Conservation (phyloP, 2,113 vertebrate genomes). For the Toxotes chatareus region DNA sequence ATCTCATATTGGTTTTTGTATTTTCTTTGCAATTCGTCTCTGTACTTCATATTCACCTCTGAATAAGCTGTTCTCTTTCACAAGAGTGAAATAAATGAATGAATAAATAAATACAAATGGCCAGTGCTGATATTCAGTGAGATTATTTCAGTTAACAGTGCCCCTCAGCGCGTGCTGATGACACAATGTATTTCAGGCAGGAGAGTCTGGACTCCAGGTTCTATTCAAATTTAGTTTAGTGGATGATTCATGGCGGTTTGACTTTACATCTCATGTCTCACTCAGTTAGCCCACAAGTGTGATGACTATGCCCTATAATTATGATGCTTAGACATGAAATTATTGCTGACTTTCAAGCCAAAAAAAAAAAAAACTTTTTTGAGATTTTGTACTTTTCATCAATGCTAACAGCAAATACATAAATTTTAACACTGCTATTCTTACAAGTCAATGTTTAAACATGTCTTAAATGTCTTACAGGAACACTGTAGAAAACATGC, state of each 20-base stretch:
- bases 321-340: neutral
- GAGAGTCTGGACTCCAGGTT: slow-evolving; percentile 4
- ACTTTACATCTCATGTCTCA: neutral
- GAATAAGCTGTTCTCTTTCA: neutral
- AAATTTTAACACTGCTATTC: too few relatives aligned
- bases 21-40: neutral
- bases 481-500: neutral
- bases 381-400: neutral
- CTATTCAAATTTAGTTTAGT: neutral
- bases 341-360: neutral
- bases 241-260: neutral
- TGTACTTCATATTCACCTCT: neutral
- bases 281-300: neutral
- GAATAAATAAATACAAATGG: neutral
- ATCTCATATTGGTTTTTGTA: neutral
- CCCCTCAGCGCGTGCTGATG: neutral
- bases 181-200: neutral
- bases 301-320: neutral
- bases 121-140: neutral
- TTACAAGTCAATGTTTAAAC: too few relatives aligned
- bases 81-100: neutral
- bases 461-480: too few relatives aligned
- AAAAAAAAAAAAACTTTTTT: neutral
- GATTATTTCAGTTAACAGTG: slow-evolving; percentile 17
- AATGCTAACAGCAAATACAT: neutral